Percentiles rank a stretch among this genome's conserved stretches.
Evolutionary conservation across 2,113 vertebrate genomes (phyloP).

Genomic region (Gorsachius goisagi): DNA sequence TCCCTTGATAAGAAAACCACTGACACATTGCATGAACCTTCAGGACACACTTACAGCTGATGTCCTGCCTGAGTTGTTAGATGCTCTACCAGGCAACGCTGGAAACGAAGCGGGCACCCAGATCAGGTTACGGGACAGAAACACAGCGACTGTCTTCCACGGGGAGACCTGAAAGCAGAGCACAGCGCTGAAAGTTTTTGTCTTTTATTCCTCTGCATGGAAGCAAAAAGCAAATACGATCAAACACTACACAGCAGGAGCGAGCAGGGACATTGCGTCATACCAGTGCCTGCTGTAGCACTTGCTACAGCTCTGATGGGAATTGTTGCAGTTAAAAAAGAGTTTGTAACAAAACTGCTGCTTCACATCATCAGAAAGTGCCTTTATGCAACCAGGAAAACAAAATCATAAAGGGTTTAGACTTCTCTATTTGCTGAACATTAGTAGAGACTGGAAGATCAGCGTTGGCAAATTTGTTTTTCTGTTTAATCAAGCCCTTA

Average conservation of each 20-base stretch:
- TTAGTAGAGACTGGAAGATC: not conserved
- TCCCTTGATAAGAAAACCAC: not conserved
- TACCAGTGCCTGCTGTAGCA: not conserved
- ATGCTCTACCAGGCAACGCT: not conserved
- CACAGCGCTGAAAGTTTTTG: not conserved
- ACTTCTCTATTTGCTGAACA: not conserved
- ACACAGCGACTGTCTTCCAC: accelerated
- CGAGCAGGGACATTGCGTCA: not conserved
- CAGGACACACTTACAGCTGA: not conserved
- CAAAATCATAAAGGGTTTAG: not conserved
- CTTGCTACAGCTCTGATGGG: not conserved
- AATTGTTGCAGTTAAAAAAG: not conserved
- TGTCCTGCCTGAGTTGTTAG: not conserved
- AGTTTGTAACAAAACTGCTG: not conserved
- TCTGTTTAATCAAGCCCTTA: not conserved
- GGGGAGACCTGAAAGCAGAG: not conserved
- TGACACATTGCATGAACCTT: not conserved
- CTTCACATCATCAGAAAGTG: constrained; percentile 61
- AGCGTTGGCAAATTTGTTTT: not conserved
- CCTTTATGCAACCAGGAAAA: constrained; percentile 47
- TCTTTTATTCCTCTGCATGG: not conserved
- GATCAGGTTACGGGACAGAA: not conserved
- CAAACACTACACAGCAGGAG: not conserved
- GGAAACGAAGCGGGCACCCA: not conserved
- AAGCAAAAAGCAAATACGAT: not conserved